Evolutionary conservation across 1,140 invertebrate species (phyloP).

Genomic region (Venustaconcha ellipsiformis): DNA sequence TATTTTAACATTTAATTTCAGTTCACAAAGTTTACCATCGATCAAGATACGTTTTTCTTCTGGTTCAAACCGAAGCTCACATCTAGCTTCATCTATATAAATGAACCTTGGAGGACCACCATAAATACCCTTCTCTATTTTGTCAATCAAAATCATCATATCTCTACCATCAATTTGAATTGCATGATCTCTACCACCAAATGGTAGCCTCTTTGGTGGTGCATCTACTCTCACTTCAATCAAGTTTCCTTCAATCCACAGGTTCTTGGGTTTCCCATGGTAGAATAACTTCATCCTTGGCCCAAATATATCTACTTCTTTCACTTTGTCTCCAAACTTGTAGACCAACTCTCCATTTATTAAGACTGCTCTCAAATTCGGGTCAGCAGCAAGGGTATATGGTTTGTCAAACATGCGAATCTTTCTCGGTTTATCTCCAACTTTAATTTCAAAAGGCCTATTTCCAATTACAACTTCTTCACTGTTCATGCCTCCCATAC

Average conservation of each 20-base stretch:
- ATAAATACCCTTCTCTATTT: conserved; percentile 57
- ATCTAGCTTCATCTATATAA: conserved; percentile 46
- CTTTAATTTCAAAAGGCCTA: conserved; percentile 54
- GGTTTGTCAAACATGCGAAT: conserved; percentile 43
- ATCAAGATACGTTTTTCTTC: conserved; percentile 78
- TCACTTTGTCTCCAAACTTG: conserved; percentile 62
- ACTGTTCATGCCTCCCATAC: conserved; percentile 32
- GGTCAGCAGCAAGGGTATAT: conserved; percentile 39
- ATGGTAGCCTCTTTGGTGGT: conserved; percentile 58
- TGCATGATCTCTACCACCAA: conserved; percentile 49
- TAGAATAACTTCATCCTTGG: conserved; percentile 54
- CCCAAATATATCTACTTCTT: conserved; percentile 47
- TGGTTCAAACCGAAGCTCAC: conserved; percentile 64
- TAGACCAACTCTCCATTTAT: conserved; percentile 56
- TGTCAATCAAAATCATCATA: conserved; percentile 62
- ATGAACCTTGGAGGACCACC: conserved; percentile 60
- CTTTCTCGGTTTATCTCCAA: conserved; percentile 46
- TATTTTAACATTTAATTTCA: conserved; percentile 86
- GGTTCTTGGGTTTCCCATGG: conserved; percentile 51
- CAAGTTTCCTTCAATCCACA: conserved; percentile 65
- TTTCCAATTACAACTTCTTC: conserved; percentile 64
- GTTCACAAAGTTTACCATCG: conserved; percentile 83
- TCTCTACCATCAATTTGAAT: conserved; percentile 62
- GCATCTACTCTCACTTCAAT: conserved; percentile 63
- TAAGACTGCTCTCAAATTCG: conserved; percentile 47